Evolutionary conservation across 2,113 vertebrate species (phyloP), one percentile per base, ranked within the genome.

Genomic region (Ploceus nigricollis): DNA sequence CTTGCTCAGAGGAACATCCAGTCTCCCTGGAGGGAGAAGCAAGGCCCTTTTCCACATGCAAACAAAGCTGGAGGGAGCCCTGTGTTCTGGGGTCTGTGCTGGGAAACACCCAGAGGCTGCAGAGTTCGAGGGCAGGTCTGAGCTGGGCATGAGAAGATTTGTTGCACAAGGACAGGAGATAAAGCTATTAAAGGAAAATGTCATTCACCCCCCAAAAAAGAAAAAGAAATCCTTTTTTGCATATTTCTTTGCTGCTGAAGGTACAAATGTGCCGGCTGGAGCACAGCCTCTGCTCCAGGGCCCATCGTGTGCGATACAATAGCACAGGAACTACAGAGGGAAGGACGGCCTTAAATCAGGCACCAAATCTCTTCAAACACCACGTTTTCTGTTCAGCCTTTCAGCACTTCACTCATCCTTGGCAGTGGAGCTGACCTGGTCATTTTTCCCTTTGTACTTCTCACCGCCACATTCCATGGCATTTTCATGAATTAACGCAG

Each of bases 401-500:
- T 93, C 90, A 84, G 87, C 4, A 10, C 78, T 91, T 93, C 90
- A 44, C 85, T 94, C 85, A 51, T 90, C 94, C 85, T 88, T 93
- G 86, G 90, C 91, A 93, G 95, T 22, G 50, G 37, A 69, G 88
- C 85, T 92, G 96, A 96, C 95, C 90, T 90, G 95, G 95, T 75
- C 91, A 81, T 83, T 95, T 93, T 87, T 86, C 92, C 82, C 91
- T 94, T 93, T 94, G 86, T 90, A 73, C 60, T 90, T 48, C 83
- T 89, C 72, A 3, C 82, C 4, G 1, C 86, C 80, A 70, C 86
- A 66, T 97, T 89, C 92, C 48, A 5, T 44, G 90, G 82, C 95
- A 79, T 93, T 95, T 94, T 69, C 86, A 75, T 92, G 95, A 92
- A 96, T 97, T 94, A 97, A 87, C 95, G 1, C 95, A 97, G 96